Conservation (phyloP, 2,888 invertebrate genomes). For the Actias luna region DNA sequence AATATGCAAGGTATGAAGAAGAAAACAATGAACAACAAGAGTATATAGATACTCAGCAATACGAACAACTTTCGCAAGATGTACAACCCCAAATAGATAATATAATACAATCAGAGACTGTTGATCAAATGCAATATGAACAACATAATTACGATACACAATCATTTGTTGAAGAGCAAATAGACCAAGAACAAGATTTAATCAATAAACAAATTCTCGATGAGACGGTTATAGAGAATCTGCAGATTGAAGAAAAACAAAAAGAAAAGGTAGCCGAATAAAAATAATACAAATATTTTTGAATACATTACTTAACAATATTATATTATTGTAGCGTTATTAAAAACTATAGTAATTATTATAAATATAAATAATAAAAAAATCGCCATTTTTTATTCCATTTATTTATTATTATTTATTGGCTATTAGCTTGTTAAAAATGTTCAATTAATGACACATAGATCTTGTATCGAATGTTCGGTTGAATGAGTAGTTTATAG, state of each 20-base stretch:
- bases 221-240: background rate
- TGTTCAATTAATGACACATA: no score
- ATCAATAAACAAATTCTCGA: constrained; percentile 22
- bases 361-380: background rate
- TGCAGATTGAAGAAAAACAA: constrained; percentile 14
- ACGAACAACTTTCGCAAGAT: constrained; percentile 27
- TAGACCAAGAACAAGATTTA: constrained; percentile 50
- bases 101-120: constrained; percentile 24
- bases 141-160: constrained; percentile 35
- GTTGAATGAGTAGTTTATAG: no score
- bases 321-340: background rate
- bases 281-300: background rate
- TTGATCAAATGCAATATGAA: constrained; percentile 25
- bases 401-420: no score
- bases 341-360: background rate
- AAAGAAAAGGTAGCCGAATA: background rate
- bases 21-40: constrained; percentile 30
- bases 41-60: constrained; percentile 32
- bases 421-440: no score
- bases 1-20: constrained; percentile 43
- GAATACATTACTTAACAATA: no score
- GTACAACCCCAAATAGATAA: constrained; percentile 20
- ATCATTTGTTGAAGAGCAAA: constrained; percentile 41
- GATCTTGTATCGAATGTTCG: no score
- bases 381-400: no score